A percentile compares a stretch with the other conserved stretches of the same genome.
Conservation (phyloP, 2,888 invertebrate species). For the Linnaemya vulpina region DNA sequence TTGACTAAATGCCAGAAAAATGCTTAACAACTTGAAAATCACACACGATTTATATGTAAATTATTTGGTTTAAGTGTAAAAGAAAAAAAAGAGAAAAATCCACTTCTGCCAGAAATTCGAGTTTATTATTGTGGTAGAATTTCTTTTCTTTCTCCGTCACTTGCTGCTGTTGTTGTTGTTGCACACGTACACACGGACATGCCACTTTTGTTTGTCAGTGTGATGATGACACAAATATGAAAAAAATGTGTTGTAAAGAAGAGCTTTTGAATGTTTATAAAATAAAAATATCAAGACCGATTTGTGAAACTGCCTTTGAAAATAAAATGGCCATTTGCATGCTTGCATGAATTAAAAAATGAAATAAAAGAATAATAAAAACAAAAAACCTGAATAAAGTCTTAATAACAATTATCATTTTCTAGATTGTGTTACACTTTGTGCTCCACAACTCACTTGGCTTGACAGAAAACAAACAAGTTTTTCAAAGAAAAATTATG, state of each 20-base stretch:
- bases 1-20: slow-evolving; percentile 61
- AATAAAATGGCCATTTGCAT: slow-evolving; percentile 48
- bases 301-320: slow-evolving; percentile 61
- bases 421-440: slow-evolving; percentile 56
- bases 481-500: slow-evolving; percentile 19
- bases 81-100: not conserved
- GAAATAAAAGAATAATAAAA: slow-evolving; percentile 34
- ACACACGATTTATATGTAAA: slow-evolving; percentile 7
- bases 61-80: slow-evolving; percentile 5
- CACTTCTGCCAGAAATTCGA: slow-evolving; percentile 56
- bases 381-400: slow-evolving; percentile 41
- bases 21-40: slow-evolving; percentile 39
- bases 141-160: slow-evolving; percentile 44
- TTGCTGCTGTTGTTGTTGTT: slow-evolving; percentile 33
- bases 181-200: not conserved
- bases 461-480: slow-evolving; percentile 22
- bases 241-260: slow-evolving; percentile 52
- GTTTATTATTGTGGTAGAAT: slow-evolving; percentile 60
- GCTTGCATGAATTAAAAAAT: slow-evolving; percentile 42
- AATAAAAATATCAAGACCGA: slow-evolving; percentile 51
- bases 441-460: not conserved
- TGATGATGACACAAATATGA: slow-evolving; percentile 65
- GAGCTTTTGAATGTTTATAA: not conserved
- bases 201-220: slow-evolving; percentile 6
- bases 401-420: slow-evolving; percentile 45